These are phyloP conservation scores for Venturia canescens DNA, from an alignment of 1,140 invertebrate species.

Conservation along the genomic window DNA sequence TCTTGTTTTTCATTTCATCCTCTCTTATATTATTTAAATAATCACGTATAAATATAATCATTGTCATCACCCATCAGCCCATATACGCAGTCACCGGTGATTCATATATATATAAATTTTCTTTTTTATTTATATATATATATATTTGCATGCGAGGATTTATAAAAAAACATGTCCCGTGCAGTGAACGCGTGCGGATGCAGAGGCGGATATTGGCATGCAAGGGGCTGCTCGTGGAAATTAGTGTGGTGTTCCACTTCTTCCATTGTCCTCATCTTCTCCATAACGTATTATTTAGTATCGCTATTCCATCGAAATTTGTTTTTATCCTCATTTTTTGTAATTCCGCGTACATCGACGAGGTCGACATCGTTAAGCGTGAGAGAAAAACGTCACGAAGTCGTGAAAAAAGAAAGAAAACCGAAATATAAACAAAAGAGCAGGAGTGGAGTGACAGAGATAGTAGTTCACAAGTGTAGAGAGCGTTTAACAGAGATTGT, in stretches of 20 bases:
- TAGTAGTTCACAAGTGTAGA: too few relatives aligned
- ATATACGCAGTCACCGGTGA: constrained; percentile 53
- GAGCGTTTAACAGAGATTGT: too few relatives aligned
- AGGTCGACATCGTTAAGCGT: not conserved
- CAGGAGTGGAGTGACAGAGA: too few relatives aligned
- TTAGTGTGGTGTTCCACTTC: constrained; percentile 44
- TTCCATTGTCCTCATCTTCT: constrained; percentile 32
- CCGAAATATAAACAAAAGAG: not conserved
- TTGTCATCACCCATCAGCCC: constrained; percentile 42
- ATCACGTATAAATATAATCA: constrained; percentile 20
- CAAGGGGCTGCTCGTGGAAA: constrained; percentile 49
- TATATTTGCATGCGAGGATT: constrained; percentile 61
- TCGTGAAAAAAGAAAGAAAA: not conserved
- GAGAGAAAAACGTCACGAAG: not conserved
- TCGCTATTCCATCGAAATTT: not conserved
- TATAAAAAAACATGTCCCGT: constrained; percentile 59
- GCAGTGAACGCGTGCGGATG: constrained; percentile 66
- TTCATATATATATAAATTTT: constrained; percentile 50
- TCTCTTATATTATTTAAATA: constrained; percentile 20
- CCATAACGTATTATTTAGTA: constrained; percentile 13
- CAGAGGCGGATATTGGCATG: constrained; percentile 50
- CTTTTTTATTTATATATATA: constrained; percentile 43
- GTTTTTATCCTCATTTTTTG: constrained; percentile 43
- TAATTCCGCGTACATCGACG: not conserved
- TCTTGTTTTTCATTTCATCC: not conserved